Evolutionary conservation across 1,140 invertebrate genomes (phyloP), one percentile per base, ranked within the genome.

Genomic region (Drosophila hydei): DNA sequence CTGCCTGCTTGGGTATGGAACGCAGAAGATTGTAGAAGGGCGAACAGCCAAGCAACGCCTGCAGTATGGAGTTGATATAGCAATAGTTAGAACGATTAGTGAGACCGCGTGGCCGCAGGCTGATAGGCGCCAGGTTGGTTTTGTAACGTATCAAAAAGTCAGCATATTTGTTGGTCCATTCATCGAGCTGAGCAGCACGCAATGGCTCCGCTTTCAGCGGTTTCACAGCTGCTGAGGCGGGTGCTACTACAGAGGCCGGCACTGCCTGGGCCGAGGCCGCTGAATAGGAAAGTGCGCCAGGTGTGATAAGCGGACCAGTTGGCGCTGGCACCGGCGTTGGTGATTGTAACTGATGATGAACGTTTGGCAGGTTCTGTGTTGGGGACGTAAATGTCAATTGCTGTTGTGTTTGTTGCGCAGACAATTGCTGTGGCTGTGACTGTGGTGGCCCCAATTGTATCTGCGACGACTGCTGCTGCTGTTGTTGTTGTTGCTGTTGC

Each of bases 41-140:
- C 14, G 97, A 96, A 92, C 97, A 99, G 21, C 96, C 97, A 0
- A 99, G 92, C 51, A 99, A 92, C 0, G 97, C 97, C 93, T 98
- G 97, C 33, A 97, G 92, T 62, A 96, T 97, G 25, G 97, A 97
- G 92, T 99, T 99, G 23, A 98, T 97, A 87, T 98, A 99, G 92
- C 98, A 99, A 92, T 97, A 98, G 93, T 98, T 99, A 50, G 96
- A 97, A 54, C 95, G 94, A 92, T 99, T 99, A 36, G 95, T 96
- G 12, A 99, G 93, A 8, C 97, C 97, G 56, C 97, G 94, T 0
- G 97, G 97, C 81, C 96, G 93, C 14, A 98, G 91, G 58, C 95
- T 94, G 12, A 96, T 93, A 1, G 94, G 93, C 55, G 94, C 93
- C 90, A 96, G 94, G 79, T 97, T 95, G 76, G 96, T 93, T 77